phyloP scores from a whole-genome alignment of 2,113 vertebrate genomes.

The Odobenus rosmarus region DNA sequence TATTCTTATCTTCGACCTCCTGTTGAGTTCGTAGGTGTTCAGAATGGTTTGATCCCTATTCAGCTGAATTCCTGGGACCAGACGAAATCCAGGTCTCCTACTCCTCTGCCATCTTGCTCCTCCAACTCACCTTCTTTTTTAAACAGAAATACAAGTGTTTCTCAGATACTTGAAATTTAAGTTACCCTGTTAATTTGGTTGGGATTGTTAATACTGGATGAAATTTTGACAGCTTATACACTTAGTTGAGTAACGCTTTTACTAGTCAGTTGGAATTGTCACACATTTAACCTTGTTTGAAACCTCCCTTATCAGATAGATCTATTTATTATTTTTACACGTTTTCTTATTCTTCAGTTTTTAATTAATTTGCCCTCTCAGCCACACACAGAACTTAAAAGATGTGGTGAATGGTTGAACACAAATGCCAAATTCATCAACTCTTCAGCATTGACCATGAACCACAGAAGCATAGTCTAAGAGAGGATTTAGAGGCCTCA shows the following conservation, averaged over 20 bases:
- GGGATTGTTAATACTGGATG: neutral
- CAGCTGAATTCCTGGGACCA: too few relatives aligned
- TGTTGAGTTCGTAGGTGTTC: too few relatives aligned
- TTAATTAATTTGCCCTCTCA: conserved; percentile 69
- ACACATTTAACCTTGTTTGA: neutral
- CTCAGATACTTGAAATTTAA: neutral
- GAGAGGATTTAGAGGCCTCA: conserved; percentile 59
- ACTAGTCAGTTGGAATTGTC: neutral
- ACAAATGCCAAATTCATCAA: conserved; percentile 72
- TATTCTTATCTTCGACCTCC: too few relatives aligned
- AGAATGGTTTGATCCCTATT: too few relatives aligned
- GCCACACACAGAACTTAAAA: conserved; percentile 41
- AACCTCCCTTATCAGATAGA: neutral
- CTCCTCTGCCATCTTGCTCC: too few relatives aligned
- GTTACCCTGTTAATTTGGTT: neutral
- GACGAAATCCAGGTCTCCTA: too few relatives aligned
- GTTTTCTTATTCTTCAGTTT: conserved; percentile 69
- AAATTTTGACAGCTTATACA: neutral
- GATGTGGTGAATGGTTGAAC: conserved; percentile 23
- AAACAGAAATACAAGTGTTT: neutral
- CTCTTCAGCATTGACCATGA: conserved; percentile 13
- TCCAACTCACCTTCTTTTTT: too few relatives aligned
- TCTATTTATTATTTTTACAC: conserved; percentile 41
- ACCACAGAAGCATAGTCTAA: neutral
- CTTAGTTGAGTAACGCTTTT: neutral